Percentiles rank a stretch among this genome's conserved stretches.
phyloP scores from a whole-genome alignment of 2,888 invertebrate genomes.

The Antheraea yamamai region DNA sequence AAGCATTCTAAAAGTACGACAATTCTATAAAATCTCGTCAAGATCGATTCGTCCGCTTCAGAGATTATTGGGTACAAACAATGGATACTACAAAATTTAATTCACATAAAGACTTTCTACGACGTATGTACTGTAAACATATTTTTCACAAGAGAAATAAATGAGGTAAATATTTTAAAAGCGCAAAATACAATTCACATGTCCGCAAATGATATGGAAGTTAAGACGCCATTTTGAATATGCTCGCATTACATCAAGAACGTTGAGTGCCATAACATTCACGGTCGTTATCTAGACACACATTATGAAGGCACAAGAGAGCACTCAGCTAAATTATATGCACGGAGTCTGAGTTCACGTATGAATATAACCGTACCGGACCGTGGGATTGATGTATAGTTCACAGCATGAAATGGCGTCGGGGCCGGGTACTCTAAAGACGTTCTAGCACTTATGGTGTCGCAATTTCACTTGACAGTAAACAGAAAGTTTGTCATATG shows the following conservation, averaged over 20 bases:
- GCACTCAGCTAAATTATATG: constrained; percentile 24
- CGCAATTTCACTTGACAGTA: background rate
- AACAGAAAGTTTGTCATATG: background rate
- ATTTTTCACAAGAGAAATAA: background rate
- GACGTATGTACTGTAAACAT: no score
- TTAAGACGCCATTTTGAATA: constrained; percentile 13
- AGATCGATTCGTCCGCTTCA: no score
- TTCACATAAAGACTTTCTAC: no score
- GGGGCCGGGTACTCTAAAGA: background rate
- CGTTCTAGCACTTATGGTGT: constrained; percentile 3
- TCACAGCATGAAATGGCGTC: constrained; percentile 4
- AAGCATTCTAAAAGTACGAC: no score
- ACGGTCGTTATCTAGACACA: constrained; percentile 22
- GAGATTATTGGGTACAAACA: no score
- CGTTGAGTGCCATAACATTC: constrained; percentile 18
- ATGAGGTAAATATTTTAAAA: background rate
- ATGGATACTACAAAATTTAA: no score
- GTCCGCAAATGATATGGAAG: constrained; percentile 9
- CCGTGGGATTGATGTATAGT: constrained; percentile 11
- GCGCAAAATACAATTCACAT: background rate
- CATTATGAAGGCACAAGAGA: constrained; percentile 17
- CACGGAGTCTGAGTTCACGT: constrained; percentile 18
- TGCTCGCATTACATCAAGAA: constrained; percentile 14
- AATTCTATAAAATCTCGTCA: no score
- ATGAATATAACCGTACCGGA: constrained; percentile 16